Conservation (phyloP, 1,140 invertebrate species). For the Caligus rogercresseyi region DNA sequence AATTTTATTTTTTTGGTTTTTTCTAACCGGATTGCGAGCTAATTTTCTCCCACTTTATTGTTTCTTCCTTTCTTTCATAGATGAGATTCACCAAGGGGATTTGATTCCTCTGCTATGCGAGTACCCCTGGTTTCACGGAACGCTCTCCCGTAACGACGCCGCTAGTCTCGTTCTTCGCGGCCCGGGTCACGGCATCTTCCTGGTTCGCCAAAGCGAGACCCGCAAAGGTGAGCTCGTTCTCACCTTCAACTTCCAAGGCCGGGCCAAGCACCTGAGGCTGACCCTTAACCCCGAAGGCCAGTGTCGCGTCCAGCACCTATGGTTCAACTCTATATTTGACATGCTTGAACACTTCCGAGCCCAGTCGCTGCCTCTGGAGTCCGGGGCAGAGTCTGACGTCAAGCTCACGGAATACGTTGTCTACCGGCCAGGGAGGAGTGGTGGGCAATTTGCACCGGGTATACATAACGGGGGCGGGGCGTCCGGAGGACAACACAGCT, state of each 20-base stretch:
- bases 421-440: slow-evolving; percentile 11
- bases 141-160: slow-evolving; percentile 69
- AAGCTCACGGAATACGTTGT: slow-evolving; percentile 85
- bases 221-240: slow-evolving; percentile 88
- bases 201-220: slow-evolving; percentile 89
- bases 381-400: slow-evolving; percentile 84
- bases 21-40: too few species aligned
- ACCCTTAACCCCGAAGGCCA: slow-evolving; percentile 76
- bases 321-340: slow-evolving; percentile 86
- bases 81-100: slow-evolving; percentile 33
- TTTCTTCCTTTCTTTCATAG: neutral
- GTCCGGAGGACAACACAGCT: too few species aligned
- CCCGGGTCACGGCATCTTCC: slow-evolving; percentile 74
- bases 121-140: slow-evolving; percentile 96
- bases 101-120: slow-evolving; percentile 53
- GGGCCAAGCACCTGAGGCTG: slow-evolving; percentile 67
- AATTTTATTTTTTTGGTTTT: too few species aligned
- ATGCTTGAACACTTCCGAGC: slow-evolving; percentile 90
- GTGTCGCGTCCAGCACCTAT: slow-evolving; percentile 88
- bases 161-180: slow-evolving; percentile 51
- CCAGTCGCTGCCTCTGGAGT: slow-evolving; percentile 89
- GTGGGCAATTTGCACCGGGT: neutral
- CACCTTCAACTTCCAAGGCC: slow-evolving; percentile 79
- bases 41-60: too few species aligned
- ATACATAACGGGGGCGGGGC: neutral